Conservation (phyloP, 1,140 invertebrate species). For the Sipha flava region DNA sequence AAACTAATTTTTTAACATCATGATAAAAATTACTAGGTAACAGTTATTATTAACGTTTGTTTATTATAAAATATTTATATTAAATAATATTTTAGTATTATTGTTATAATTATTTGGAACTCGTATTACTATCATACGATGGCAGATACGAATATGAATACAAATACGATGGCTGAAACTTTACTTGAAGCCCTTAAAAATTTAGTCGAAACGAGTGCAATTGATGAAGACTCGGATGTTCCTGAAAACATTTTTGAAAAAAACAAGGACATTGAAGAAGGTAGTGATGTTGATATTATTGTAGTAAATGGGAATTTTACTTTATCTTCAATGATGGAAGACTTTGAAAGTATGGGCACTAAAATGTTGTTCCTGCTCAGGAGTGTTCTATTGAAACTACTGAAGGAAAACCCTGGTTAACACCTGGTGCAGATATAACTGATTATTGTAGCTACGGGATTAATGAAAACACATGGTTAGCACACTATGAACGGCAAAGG, state of each 20-base stretch:
- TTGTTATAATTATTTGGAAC: not conserved
- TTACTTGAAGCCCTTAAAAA: not conserved
- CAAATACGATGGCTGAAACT: not conserved
- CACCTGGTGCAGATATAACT: slow-evolving; percentile 94
- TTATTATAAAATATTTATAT: too few species aligned
- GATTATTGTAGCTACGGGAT: slow-evolving; percentile 98
- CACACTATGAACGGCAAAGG: slow-evolving; percentile 93
- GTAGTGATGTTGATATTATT: slow-evolving; percentile 70
- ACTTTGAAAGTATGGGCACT: slow-evolving; percentile 74
- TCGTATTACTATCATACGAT: not conserved
- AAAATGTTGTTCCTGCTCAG: slow-evolving; percentile 85
- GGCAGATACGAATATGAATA: not conserved
- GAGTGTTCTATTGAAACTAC: slow-evolving; percentile 88
- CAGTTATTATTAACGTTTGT: too few species aligned
- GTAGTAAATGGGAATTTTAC: slow-evolving; percentile 71
- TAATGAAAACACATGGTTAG: slow-evolving; percentile 95
- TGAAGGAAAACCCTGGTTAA: slow-evolving; percentile 97
- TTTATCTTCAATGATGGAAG: slow-evolving; percentile 50
- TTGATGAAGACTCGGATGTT: not conserved
- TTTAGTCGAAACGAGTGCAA: not conserved
- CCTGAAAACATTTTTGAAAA: slow-evolving; percentile 39
- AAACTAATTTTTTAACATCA: too few species aligned
- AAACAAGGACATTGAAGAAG: slow-evolving; percentile 56
- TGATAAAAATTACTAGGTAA: too few species aligned
- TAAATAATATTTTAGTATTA: too few species aligned